phyloP scores from a whole-genome alignment of 92 coral and sea anemone species.

The Palythoa grandiflora region DNA sequence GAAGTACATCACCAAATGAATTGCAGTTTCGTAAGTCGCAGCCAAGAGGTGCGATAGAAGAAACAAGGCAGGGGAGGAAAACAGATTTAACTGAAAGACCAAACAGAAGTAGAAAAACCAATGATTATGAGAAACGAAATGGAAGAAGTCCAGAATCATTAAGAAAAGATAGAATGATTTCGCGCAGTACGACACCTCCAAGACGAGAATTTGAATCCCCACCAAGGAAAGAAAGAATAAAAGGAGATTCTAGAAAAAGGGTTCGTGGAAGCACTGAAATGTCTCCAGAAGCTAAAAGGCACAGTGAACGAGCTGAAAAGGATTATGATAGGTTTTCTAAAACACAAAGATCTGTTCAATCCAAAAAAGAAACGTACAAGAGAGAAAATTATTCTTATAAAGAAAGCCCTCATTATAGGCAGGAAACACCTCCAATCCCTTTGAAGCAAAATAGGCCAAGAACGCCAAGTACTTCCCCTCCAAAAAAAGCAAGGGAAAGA shows the following conservation, averaged over 20 bases:
- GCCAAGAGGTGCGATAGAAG: slow-evolving; percentile 3
- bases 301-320: neutral
- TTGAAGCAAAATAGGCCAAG: neutral
- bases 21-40: neutral
- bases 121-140: slow-evolving; percentile 2
- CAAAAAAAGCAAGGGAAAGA: neutral
- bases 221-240: slow-evolving; percentile 5
- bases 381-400: neutral
- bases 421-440: neutral
- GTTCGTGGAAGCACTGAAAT: slow-evolving; percentile 10
- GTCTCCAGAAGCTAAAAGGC: slow-evolving; percentile 33
- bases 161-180: neutral
- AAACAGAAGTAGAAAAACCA: neutral
- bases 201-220: neutral
- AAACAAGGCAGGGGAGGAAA: neutral
- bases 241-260: slow-evolving; percentile 2
- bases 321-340: neutral
- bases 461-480: slow-evolving; percentile 19
- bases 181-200: neutral
- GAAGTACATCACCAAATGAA: slow-evolving; percentile 29
- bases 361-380: neutral
- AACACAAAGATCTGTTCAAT: neutral
- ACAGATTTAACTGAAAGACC: neutral
- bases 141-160: slow-evolving; percentile 25
- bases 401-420: neutral